A percentile compares a stretch with the other conserved stretches of the same genome.
Evolutionary conservation across 2,113 vertebrate species (phyloP).

Genomic region (human): DNA sequence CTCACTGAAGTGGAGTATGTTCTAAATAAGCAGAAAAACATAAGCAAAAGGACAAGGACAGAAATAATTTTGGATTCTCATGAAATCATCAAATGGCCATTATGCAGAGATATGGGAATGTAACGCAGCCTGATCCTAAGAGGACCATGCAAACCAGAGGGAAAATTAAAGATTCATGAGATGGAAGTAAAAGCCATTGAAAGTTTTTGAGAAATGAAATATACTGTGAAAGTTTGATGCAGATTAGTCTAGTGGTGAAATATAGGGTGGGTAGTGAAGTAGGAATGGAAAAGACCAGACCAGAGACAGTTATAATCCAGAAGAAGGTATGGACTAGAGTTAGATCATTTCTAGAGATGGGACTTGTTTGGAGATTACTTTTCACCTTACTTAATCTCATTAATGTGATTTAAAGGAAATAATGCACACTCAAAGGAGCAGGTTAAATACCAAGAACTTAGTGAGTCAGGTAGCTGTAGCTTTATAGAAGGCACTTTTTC

Average conservation of each 20-base stretch:
- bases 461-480: background rate
- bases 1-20: background rate
- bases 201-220: background rate
- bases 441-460: background rate
- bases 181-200: background rate
- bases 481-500: background rate
- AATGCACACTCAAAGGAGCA: background rate
- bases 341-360: background rate
- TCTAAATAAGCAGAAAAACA: background rate
- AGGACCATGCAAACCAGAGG: background rate
- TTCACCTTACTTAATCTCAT: background rate
- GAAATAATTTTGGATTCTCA: background rate
- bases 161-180: background rate
- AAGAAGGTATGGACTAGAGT: background rate
- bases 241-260: background rate
- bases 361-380: background rate
- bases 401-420: background rate
- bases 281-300: background rate
- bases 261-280: background rate
- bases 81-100: background rate
- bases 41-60: background rate
- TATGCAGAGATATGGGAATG: background rate
- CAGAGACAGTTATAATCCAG: background rate
- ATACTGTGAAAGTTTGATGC: background rate
- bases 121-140: background rate